Conservation (phyloP, 1,140 invertebrate genomes). For the Halotydeus destructor region DNA sequence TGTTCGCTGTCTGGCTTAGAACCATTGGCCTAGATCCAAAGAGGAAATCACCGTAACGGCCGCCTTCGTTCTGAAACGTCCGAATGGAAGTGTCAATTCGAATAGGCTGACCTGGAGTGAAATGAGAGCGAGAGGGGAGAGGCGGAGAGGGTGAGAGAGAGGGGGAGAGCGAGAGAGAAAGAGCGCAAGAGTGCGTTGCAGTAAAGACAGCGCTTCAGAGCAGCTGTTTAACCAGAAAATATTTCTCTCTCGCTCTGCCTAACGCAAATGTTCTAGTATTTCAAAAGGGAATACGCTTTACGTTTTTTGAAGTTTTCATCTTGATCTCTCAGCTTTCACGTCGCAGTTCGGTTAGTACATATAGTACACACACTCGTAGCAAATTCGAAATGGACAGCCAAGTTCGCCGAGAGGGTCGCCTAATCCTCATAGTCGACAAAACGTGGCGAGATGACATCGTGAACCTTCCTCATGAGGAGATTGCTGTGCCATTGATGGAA, state of each 20-base stretch:
- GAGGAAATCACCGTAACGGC: too few relatives aligned
- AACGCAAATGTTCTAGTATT: neutral
- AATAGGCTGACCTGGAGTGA: too few relatives aligned
- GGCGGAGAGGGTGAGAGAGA: too few relatives aligned
- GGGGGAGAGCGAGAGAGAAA: too few relatives aligned
- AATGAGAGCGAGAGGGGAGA: too few relatives aligned
- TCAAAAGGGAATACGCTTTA: neutral
- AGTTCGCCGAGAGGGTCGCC: conserved; percentile 39
- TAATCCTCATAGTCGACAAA: conserved; percentile 70
- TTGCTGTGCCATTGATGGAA: conserved; percentile 62
- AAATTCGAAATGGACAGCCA: conserved; percentile 34
- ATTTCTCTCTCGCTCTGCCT: neutral
- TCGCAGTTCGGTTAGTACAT: neutral
- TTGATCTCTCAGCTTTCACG: neutral
- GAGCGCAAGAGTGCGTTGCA: too few relatives aligned
- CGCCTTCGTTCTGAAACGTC: too few relatives aligned
- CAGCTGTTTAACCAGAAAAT: neutral
- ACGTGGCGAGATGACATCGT: conserved; percentile 55
- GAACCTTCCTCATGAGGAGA: conserved; percentile 69
- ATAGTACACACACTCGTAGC: neutral
- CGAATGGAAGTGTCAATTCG: too few relatives aligned
- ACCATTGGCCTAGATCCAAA: too few relatives aligned
- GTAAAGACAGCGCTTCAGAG: neutral
- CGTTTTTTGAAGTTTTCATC: neutral
- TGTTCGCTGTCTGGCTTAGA: too few relatives aligned